These are phyloP conservation scores for Hydrolagus colliei DNA, from an alignment of 2,797 vertebrate species.

Conservation along the genomic window DNA sequence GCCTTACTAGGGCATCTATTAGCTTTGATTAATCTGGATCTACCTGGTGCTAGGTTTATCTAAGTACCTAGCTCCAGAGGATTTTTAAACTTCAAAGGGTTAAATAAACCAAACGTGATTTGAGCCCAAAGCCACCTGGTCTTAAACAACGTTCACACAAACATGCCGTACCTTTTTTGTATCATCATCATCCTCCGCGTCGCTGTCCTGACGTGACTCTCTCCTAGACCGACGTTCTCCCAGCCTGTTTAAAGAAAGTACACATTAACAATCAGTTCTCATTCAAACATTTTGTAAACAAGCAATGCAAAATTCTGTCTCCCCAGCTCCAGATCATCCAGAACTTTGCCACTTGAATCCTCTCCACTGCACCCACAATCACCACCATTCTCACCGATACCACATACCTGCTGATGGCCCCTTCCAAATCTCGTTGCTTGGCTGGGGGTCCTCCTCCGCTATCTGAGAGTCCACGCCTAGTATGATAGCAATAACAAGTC, in stretches of 20 bases:
- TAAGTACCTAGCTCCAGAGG: no score
- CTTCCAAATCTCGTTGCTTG: constrained; percentile 95
- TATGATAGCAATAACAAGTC: constrained; percentile 31
- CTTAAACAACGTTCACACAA: not conserved
- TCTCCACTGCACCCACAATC: no score
- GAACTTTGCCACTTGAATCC: no score
- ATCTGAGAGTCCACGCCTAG: constrained; percentile 96
- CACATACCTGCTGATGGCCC: constrained; percentile 80
- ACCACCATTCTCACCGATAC: not conserved
- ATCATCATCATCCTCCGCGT: constrained; percentile 95
- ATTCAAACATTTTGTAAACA: not conserved
- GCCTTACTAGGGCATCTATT: no score
- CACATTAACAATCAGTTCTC: not conserved
- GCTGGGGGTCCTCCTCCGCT: constrained; percentile 89
- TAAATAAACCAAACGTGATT: not conserved
- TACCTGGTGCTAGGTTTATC: no score
- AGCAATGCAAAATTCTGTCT: not conserved
- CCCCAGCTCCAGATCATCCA: no score
- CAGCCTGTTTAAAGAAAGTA: constrained; percentile 62
- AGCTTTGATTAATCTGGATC: no score
- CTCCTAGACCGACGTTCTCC: constrained; percentile 91
- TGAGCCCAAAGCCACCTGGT: not conserved
- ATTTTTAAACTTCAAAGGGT: not conserved
- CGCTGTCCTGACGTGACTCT: constrained; percentile 93
- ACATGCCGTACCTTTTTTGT: constrained; percentile 61